Percentiles rank a stretch among this genome's conserved stretches.
These are phyloP conservation scores for Cossypha polioptera DNA, from an alignment of 2,797 vertebrate genomes.

Conservation along the genomic window DNA sequence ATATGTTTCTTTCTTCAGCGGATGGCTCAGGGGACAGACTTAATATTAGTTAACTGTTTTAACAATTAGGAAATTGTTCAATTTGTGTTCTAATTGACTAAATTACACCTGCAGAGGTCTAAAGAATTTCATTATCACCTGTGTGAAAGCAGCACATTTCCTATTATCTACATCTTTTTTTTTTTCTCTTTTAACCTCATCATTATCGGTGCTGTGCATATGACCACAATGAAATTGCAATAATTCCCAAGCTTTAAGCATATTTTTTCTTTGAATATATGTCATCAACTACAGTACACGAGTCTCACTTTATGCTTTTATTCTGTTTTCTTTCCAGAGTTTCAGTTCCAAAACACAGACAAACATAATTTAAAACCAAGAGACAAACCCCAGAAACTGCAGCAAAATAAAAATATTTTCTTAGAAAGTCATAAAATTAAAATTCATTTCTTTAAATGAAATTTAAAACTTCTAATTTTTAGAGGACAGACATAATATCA, in stretches of 20 bases:
- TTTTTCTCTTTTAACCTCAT: background rate
- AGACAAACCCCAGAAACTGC: background rate
- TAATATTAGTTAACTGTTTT: constrained; percentile 30
- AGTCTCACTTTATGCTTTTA: background rate
- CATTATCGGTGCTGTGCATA: background rate
- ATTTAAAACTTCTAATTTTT: background rate
- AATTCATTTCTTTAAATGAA: background rate
- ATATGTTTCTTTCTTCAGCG: constrained; percentile 44
- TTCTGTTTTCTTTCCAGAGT: background rate
- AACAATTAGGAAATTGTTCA: constrained; percentile 49
- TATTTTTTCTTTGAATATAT: background rate
- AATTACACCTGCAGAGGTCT: constrained; percentile 37
- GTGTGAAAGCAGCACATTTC: background rate
- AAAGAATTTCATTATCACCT: constrained; percentile 52
- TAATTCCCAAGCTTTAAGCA: background rate
- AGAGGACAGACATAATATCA: background rate
- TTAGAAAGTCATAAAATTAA: background rate
- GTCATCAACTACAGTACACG: background rate
- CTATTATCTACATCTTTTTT: background rate
- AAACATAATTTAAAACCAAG: background rate
- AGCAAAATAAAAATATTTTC: background rate
- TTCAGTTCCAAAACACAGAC: background rate
- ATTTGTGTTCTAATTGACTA: constrained; percentile 50
- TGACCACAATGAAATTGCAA: background rate
- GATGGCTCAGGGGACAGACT: background rate